A percentile compares a stretch with the other conserved stretches of the same genome.
These are phyloP conservation scores for Oenanthe oenanthe DNA, from an alignment of 2,113 vertebrate genomes.

Conservation along the genomic window DNA sequence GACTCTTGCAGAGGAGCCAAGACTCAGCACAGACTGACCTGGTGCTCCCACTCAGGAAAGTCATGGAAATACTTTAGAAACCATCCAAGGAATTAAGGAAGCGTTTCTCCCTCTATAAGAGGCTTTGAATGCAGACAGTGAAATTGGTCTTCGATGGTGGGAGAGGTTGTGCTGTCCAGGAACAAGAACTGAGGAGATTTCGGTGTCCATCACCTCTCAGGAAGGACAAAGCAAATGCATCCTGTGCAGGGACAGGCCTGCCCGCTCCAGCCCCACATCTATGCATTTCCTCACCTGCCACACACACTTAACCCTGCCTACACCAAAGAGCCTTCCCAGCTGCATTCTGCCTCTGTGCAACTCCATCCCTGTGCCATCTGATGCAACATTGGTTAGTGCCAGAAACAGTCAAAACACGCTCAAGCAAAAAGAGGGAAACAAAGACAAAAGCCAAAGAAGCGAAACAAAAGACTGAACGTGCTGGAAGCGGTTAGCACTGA, in stretches of 20 bases:
- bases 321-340: background rate
- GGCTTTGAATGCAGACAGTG: background rate
- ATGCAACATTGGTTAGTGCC: background rate
- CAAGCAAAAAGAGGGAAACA: background rate
- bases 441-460: constrained; percentile 46
- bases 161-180: background rate
- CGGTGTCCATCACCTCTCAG: background rate
- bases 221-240: background rate
- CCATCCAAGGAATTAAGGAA: background rate
- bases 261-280: background rate
- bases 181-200: background rate
- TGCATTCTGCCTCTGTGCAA: background rate
- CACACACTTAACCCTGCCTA: background rate
- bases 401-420: background rate
- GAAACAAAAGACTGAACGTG: constrained; percentile 1
- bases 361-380: background rate
- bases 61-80: rapidly evolving
- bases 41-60: background rate
- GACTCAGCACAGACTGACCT: background rate
- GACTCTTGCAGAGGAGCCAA: background rate
- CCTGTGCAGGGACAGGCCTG: rapidly evolving
- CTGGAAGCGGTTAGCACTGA: background rate
- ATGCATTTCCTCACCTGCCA: background rate
- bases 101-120: background rate
- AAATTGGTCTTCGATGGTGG: rapidly evolving